Base-by-base conservation (phyloP, 2,797 vertebrate species). In the Luscinia megarhynchos region DNA sequence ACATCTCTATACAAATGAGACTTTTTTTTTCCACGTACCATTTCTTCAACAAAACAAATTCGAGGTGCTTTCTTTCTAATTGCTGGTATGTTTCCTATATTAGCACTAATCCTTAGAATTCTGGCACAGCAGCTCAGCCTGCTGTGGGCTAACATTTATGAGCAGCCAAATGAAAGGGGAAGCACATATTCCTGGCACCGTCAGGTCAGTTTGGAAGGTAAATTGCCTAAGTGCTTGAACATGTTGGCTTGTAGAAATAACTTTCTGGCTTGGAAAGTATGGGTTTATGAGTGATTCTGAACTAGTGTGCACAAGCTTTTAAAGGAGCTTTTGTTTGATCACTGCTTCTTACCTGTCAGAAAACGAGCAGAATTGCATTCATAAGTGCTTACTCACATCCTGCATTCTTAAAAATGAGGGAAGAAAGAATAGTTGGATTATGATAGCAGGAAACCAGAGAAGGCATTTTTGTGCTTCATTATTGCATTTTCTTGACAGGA, bases 351-450 rank as follows among this genome's bases (percentile, higher is more conserved):
- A 87, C 80, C 89, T 87, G 51, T 77, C 86, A 82, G 84, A 79
- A 93, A 91, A 88, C 2, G 7, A 85, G 50, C 59, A 72, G 73
- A 77, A 76, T 89, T 93, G 80, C 90, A 93, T 95, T 89, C 77
- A 23, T 94, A 85, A 94, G 58, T 89, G 81, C 79, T 97, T 91
- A 89, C 69, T 94, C 87, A 87, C 15, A 92, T 84, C 91, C 80
- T 90, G 64, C 74, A 11, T 73, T 89, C 67, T 89, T 79, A 75
- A 92, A 94, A 82, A 51, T 20, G 41, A 63, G 46, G 58, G 51
- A 15, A 53, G 77, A 90, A 88, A 91, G 51, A 95, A 93, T 64
- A 24, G 13, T 45, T 88, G 40, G 21, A 63, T 86, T 93, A 59
- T 84, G 51, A 40, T 30, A 64, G 43, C 43, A 50, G 70, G 66